phyloP scores from a whole-genome alignment of 2,113 vertebrate genomes.

The Camelus dromedarius region DNA sequence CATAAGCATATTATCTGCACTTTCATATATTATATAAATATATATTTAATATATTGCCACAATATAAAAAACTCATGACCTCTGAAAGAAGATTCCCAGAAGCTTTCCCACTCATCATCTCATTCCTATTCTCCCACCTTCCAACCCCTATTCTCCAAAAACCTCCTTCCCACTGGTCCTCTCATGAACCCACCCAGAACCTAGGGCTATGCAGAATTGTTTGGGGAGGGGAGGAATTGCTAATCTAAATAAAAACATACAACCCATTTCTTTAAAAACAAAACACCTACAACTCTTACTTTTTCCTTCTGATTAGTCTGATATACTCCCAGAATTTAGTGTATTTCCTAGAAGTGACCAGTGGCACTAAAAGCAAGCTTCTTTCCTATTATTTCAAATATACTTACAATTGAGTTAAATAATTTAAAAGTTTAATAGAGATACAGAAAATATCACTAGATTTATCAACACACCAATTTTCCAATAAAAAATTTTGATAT shows the following conservation, averaged over 20 bases:
- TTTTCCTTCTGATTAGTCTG: background rate
- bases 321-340: background rate
- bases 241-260: constrained; percentile 49
- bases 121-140: background rate
- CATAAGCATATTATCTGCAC: background rate
- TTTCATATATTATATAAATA: background rate
- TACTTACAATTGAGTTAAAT: background rate
- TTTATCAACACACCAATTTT: constrained; percentile 14
- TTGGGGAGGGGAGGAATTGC: background rate
- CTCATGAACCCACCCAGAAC: background rate
- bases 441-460: background rate
- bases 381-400: background rate
- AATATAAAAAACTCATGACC: background rate
- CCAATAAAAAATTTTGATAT: background rate
- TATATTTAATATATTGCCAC: background rate
- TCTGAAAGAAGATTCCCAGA: background rate
- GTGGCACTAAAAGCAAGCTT: background rate
- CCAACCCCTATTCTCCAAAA: background rate
- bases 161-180: background rate
- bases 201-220: background rate
- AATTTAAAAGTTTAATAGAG: background rate
- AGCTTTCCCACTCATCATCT: background rate
- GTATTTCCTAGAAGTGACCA: background rate
- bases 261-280: background rate
- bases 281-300: background rate